Base-by-base conservation (phyloP, 2,797 vertebrate genomes). In the Eupleurogrammus muticus region DNA sequence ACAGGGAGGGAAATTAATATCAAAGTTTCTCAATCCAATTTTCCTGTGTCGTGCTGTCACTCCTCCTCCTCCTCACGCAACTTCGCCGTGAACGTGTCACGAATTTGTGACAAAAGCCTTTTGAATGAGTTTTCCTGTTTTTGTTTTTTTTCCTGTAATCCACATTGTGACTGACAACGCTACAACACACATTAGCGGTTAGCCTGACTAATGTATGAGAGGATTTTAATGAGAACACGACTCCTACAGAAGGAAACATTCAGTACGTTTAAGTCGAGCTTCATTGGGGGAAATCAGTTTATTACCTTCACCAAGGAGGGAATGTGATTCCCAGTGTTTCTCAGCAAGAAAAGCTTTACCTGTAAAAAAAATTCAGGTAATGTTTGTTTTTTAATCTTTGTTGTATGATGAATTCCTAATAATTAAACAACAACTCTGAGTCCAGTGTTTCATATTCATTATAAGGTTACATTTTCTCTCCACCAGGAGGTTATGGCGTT, bases 31-130 rank as follows among this genome's bases (percentile, higher is more conserved):
- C 28, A 38, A 13, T 58, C 55, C 66, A 35, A 55, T 86, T 83
- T 81, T 59, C 47, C 70, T 87, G 85, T 81, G 85, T 86, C 61
- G 36, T 82, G 57, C 73, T 81, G 81, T 89, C 85, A 75, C 73
- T 63, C 80, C 65, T 73, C 78, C 88, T 76, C 73, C 70, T 56
- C 75, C 62, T 80, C 12, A 73, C 76, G 75, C 58, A 82, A 77
- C 82, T 84, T 77, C 60, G 61, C 36, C 13, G 44, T 16, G 51
- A 80, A 70, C 70, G 58, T 74, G 82, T 86, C 79, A 84, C 56
- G 59, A 81, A 87, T 84, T 79, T 73, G 65, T 66, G 78, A 87
- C 73, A 79, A 77, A 79, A 76, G 51, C 57, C 70, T 82, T 69
- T 8, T 63, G 70, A 79, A 53, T 75, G 54, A 56, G 34, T 53